Evolutionary conservation across 2,888 invertebrate genomes (phyloP).

Genomic region (Loripinus fragilis): DNA sequence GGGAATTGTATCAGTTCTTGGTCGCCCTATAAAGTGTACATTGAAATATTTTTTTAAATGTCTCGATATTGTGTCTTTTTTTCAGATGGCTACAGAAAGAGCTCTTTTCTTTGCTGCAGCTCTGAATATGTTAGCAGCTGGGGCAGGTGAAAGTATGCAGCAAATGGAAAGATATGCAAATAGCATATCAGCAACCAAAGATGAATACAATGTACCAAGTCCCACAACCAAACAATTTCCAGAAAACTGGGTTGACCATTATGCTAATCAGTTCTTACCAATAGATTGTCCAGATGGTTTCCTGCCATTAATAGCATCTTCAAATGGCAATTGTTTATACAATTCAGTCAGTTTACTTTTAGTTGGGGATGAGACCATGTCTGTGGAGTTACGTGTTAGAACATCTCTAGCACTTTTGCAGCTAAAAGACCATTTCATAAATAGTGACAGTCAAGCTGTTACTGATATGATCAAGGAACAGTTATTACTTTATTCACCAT

Average conservation of each 20-base stretch:
- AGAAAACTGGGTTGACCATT: neutral
- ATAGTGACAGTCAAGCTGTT: neutral
- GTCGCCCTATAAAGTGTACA: too few species aligned
- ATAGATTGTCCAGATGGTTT: conserved; percentile 1
- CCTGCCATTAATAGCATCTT: conserved; percentile 19
- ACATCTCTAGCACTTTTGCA: conserved; percentile 24
- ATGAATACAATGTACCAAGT: neutral
- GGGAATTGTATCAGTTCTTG: too few species aligned
- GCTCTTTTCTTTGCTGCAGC: neutral
- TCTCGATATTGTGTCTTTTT: neutral
- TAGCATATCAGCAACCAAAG: neutral
- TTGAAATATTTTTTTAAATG: too few species aligned
- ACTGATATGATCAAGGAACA: conserved; percentile 21
- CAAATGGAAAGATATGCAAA: neutral
- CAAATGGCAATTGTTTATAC: conserved; percentile 39
- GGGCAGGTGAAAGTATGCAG: neutral
- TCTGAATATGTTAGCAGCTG: neutral
- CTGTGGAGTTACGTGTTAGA: conserved; percentile 30
- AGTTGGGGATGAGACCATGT: conserved; percentile 31
- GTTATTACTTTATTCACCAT: conserved; percentile 14
- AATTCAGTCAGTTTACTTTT: conserved; percentile 33
- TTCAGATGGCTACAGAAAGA: neutral
- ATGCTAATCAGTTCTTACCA: conserved; percentile 16
- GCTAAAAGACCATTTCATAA: neutral
- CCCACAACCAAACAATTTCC: neutral